Conservation (phyloP, 30 jellyfish, hydroid and myxozoan species). For the Cassiopea xamachana region DNA sequence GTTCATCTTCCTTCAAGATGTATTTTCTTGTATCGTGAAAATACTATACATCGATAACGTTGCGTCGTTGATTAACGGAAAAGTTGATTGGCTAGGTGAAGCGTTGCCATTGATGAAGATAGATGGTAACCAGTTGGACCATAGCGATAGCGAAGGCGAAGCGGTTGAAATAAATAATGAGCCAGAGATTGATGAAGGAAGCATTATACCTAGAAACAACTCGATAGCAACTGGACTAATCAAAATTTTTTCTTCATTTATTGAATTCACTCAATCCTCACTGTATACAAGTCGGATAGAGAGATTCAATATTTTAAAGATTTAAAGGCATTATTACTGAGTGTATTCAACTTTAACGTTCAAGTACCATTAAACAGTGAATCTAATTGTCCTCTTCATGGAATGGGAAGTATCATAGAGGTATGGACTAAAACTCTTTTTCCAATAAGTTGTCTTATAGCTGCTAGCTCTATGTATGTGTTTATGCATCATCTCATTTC, state of each 20-base stretch:
- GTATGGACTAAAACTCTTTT: neutral
- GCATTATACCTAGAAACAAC: neutral
- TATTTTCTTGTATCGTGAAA: no score
- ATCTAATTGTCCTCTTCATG: neutral
- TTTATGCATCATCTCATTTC: neutral
- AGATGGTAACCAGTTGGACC: neutral
- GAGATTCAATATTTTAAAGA: neutral
- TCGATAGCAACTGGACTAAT: conserved; percentile 37
- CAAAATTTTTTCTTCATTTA: conserved; percentile 42
- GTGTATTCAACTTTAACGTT: neutral
- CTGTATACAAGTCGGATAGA: conserved; percentile 12
- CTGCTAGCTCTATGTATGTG: neutral
- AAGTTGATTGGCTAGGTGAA: neutral
- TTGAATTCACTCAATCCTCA: conserved; percentile 12
- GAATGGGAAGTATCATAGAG: neutral
- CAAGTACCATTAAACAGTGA: neutral
- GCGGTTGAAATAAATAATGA: neutral
- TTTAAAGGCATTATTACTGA: neutral
- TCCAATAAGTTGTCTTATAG: neutral
- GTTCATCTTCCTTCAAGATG: neutral
- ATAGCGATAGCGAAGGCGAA: neutral
- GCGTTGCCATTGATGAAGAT: neutral
- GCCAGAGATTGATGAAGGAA: neutral
- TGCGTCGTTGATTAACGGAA: neutral
- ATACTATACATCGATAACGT: neutral